These are phyloP conservation scores for Dugesia japonica DNA, from an alignment of 2,888 invertebrate genomes.

Conservation along the genomic window DNA sequence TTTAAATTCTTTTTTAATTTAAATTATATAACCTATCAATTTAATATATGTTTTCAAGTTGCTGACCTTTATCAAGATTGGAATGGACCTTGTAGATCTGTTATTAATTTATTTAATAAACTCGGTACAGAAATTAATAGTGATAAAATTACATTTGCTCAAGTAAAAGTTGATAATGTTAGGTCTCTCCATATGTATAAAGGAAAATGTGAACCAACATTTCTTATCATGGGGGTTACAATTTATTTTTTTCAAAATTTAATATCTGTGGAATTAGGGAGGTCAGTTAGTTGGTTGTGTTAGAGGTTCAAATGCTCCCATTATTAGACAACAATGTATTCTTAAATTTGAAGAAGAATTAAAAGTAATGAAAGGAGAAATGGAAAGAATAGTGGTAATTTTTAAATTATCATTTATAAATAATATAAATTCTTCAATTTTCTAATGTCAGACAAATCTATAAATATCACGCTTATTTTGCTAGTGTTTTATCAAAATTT, in stretches of 20 bases:
- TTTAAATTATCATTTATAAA: no score
- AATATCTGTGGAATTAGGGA: slow-evolving; percentile 50
- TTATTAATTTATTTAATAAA: slow-evolving; percentile 67
- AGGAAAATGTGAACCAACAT: slow-evolving; percentile 69
- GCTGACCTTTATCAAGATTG: slow-evolving; percentile 77
- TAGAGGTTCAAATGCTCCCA: slow-evolving; percentile 68
- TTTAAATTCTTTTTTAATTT: no score
- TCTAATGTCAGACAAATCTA: no score
- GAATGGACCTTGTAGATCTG: slow-evolving; percentile 73
- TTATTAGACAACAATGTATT: slow-evolving; percentile 56
- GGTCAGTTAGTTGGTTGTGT: slow-evolving; percentile 63
- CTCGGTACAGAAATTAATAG: slow-evolving; percentile 73
- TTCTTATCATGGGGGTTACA: slow-evolving; percentile 68
- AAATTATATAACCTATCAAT: no score
- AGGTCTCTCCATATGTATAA: slow-evolving; percentile 60
- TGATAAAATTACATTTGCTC: slow-evolving; percentile 61
- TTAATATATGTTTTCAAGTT: slow-evolving; percentile 52
- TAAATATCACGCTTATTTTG: no score
- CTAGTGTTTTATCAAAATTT: no score
- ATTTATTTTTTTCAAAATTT: slow-evolving; percentile 33
- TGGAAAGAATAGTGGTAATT: slow-evolving; percentile 50
- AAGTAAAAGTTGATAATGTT: slow-evolving; percentile 64
- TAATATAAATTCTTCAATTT: no score
- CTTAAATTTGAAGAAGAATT: slow-evolving; percentile 60
- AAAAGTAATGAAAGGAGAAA: slow-evolving; percentile 52